phyloP scores from a whole-genome alignment of 2,113 vertebrate genomes.

The Syrmaticus mikado region DNA sequence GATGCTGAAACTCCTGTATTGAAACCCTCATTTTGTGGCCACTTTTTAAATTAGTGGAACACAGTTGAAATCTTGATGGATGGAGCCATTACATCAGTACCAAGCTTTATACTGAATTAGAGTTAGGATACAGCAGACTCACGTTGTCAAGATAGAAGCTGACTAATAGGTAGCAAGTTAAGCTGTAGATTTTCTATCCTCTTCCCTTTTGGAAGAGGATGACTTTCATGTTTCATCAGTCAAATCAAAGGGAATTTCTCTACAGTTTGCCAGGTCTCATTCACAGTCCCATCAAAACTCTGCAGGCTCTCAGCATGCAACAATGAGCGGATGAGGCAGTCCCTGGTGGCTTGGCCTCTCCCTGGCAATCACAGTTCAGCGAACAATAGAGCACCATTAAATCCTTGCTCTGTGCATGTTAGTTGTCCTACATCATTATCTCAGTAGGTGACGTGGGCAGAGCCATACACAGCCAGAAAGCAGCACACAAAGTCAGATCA shows the following conservation, averaged over 20 bases:
- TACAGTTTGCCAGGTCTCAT: not conserved
- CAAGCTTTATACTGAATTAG: not conserved
- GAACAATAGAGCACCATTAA: constrained; percentile 6
- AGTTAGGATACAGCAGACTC: not conserved
- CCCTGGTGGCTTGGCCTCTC: not conserved
- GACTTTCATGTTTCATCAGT: not conserved
- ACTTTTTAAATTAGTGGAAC: not conserved
- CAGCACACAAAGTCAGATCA: not conserved
- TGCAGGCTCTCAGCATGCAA: not conserved
- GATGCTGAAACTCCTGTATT: not conserved
- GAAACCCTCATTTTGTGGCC: not conserved
- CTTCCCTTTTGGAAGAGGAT: not conserved
- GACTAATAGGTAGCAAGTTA: not conserved
- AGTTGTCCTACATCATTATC: constrained; percentile 7
- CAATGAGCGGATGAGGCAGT: not conserved
- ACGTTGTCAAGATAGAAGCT: not conserved
- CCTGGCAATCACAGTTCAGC: not conserved
- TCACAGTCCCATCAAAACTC: not conserved
- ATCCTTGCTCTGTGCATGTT: not conserved
- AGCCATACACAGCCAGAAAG: not conserved
- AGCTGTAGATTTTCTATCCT: not conserved
- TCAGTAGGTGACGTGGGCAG: not conserved
- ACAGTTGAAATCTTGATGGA: not conserved
- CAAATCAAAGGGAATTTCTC: not conserved
- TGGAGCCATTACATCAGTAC: not conserved